Percentiles rank a stretch among this genome's conserved stretches.
Conservation (phyloP, 1,140 invertebrate species). For the Pygmarrhopalites habei region DNA sequence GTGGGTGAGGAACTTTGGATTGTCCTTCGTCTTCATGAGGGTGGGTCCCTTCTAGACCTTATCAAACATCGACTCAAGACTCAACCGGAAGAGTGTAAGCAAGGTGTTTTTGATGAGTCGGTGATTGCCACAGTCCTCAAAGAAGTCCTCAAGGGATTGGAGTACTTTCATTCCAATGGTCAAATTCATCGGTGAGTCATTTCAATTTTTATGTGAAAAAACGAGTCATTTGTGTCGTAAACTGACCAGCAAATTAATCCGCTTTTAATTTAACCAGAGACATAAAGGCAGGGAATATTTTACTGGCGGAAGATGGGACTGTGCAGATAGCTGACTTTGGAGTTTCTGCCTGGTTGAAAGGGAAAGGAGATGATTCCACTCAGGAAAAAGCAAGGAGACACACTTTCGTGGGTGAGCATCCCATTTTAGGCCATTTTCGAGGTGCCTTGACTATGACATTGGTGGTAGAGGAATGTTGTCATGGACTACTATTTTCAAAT, state of each 20-base stretch:
- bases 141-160: slow-evolving; percentile 94
- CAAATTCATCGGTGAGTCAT: slow-evolving; percentile 81
- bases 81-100: slow-evolving; percentile 79
- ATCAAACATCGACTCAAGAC: slow-evolving; percentile 94
- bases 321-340: slow-evolving; percentile 91
- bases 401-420: too few species aligned
- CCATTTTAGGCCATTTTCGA: too few species aligned
- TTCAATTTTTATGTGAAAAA: background rate
- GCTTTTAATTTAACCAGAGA: too few species aligned
- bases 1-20: slow-evolving; percentile 97
- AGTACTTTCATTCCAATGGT: slow-evolving; percentile 98
- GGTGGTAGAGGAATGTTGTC: too few species aligned
- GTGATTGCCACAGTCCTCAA: slow-evolving; percentile 95
- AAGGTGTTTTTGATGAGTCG: slow-evolving; percentile 95
- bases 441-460: too few species aligned
- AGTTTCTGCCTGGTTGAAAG: slow-evolving; percentile 88
- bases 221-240: slow-evolving; percentile 9
- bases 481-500: too few species aligned
- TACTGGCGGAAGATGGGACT: slow-evolving; percentile 78
- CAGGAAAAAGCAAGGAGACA: too few species aligned
- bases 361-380: too few species aligned
- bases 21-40: slow-evolving; percentile 75
- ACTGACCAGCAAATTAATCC: too few species aligned
- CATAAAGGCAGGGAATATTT: slow-evolving; percentile 96
- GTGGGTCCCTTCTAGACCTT: slow-evolving; percentile 91